Evolutionary conservation across 2,797 vertebrate genomes (phyloP), one percentile per base, ranked within the genome.

Genomic region (Prunella strophiata): DNA sequence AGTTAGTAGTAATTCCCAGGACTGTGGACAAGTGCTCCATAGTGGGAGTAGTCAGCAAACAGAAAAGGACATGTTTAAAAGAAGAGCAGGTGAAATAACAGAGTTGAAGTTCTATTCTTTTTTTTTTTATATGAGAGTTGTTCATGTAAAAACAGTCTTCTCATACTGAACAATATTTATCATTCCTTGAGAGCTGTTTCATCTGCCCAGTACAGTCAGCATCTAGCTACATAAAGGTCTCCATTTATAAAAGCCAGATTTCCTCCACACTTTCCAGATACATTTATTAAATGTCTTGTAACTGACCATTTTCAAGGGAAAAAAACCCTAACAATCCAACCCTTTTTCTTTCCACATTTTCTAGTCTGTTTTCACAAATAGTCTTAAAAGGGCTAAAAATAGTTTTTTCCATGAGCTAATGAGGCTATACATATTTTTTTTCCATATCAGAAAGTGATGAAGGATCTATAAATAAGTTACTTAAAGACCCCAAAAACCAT

Each of bases 1-100:
- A 96, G 95, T 95, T 95, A 76, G 82, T 66, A 96, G 93, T 96
- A 93, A 97, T 97, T 98, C 96, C 93, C 40, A 86, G 96, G 95
- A 96, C 97, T 98, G 95, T 96, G 55, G 96, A 97, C 93, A 96
- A 91, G 85, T 93, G 81, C 94, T 97, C 91, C 74, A 43, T 91
- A 88, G 90, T 97, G 79, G 94, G 94, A 96, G 77, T 77, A 95
- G 76, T 91, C 77, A 96, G 96, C 93, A 98, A 98, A 97, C 97
- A 98, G 98, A 94, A 91, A 91, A 91, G 55, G 77, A 66, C 76
- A 29, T 30, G 97, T 97, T 94, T 88, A 94, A 90, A 98, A 94
- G 91, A 97, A 71, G 58, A 92, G 85, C 96, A 97, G 78, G 76
- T 94, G 83, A 93, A 96, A 94, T 90, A 94, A 95, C 74, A 95